phyloP scores from a whole-genome alignment of 2,888 invertebrate species.

The Scelioninae gen. 1 region DNA sequence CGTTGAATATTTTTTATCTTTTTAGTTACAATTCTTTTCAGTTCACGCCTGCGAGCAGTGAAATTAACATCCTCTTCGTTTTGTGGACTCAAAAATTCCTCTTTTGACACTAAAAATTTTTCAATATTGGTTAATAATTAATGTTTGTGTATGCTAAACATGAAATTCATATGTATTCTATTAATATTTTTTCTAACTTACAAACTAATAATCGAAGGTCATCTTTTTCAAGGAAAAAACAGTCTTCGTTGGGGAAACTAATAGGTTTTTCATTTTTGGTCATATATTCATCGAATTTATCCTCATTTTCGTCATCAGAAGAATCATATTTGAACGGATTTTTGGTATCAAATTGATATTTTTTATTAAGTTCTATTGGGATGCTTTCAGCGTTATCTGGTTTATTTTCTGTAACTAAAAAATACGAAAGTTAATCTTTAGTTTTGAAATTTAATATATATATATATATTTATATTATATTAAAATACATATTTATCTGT shows the following conservation, averaged over 20 bases:
- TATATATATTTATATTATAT: neutral
- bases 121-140: no score
- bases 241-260: constrained; percentile 33
- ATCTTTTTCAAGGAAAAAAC: constrained; percentile 50
- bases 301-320: constrained; percentile 51
- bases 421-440: no score
- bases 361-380: constrained; percentile 15
- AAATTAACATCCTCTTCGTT: constrained; percentile 38
- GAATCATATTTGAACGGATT: constrained; percentile 64
- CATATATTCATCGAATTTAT: constrained; percentile 30
- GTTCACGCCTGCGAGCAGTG: constrained; percentile 37
- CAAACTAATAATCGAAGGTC: constrained; percentile 50
- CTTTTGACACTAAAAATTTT: constrained; percentile 51
- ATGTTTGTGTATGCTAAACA: neutral
- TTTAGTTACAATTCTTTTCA: constrained; percentile 53
- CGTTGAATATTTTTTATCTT: constrained; percentile 53
- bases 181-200: constrained; percentile 20
- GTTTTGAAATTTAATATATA: neutral
- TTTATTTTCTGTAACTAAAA: constrained; percentile 13
- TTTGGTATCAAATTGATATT: constrained; percentile 24
- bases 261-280: constrained; percentile 11
- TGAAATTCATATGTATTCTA: neutral
- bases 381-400: constrained; percentile 38
- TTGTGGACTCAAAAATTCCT: constrained; percentile 40
- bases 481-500: no score